phyloP scores from a whole-genome alignment of 2,797 vertebrate genomes.

The Sebastes variabilis region DNA sequence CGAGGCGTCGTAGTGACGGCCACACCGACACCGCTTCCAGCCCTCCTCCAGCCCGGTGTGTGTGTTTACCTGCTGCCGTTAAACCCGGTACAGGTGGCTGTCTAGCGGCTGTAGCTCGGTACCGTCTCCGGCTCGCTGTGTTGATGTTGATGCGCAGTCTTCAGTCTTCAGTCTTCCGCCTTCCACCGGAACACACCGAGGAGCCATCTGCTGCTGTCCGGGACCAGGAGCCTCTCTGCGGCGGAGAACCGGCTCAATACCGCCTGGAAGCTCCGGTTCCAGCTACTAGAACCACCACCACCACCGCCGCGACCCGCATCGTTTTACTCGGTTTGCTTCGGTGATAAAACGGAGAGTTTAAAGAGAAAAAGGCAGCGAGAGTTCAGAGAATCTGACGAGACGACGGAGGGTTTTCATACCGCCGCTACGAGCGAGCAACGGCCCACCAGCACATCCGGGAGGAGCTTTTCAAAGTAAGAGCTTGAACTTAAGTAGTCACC shows the following conservation, averaged over 20 bases:
- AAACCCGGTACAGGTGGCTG: background rate
- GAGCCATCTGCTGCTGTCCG: slow-evolving; percentile 58
- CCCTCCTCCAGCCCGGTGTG: background rate
- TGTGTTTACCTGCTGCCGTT: slow-evolving; percentile 44
- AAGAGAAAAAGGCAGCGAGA: slow-evolving; percentile 21
- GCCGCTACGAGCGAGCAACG: slow-evolving; percentile 8
- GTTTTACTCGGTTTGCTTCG: background rate
- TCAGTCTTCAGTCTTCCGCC: slow-evolving; percentile 57
- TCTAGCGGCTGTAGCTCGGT: slow-evolving; percentile 34
- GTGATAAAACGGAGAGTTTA: background rate
- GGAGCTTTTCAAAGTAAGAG: slow-evolving; percentile 45
- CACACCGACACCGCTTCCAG: background rate
- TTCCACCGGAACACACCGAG: slow-evolving; percentile 53
- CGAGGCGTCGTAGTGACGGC: too few species aligned
- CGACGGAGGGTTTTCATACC: slow-evolving; percentile 35
- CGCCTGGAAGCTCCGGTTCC: background rate
- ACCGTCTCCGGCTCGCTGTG: slow-evolving; percentile 43
- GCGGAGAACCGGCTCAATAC: background rate
- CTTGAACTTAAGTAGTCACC: too few species aligned
- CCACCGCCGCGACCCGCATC: slow-evolving; percentile 16
- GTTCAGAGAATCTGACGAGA: slow-evolving; percentile 35
- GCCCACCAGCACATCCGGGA: slow-evolving; percentile 18
- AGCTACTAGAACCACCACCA: background rate
- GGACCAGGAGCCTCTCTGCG: slow-evolving; percentile 21
- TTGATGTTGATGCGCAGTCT: slow-evolving; percentile 56